Conservation (phyloP, 2,113 vertebrate species). For the Helogale parvula region DNA sequence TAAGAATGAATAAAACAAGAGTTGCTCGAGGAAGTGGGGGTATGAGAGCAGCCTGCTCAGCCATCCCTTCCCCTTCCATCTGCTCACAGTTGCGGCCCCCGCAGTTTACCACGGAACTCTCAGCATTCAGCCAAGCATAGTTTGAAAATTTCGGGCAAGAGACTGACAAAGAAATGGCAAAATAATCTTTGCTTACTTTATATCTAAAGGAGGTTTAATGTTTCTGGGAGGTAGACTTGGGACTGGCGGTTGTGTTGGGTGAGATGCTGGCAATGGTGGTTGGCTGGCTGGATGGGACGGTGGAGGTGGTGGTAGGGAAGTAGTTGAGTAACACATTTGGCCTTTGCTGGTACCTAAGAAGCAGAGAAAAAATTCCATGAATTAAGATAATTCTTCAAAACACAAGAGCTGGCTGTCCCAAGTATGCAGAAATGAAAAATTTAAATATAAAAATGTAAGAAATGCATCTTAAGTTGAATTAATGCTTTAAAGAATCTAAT, state of each 20-base stretch:
- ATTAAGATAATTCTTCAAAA: slow-evolving; percentile 2
- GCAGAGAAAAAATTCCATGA: slow-evolving; percentile 46
- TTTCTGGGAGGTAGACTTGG: slow-evolving; percentile 92
- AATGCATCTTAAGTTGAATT: background rate
- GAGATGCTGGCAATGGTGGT: slow-evolving; percentile 71
- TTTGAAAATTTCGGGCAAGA: background rate
- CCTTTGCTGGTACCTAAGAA: slow-evolving; percentile 71
- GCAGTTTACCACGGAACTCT: background rate
- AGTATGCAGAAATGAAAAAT: background rate
- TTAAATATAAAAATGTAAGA: slow-evolving; percentile 9
- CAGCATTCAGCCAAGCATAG: background rate
- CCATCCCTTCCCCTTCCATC: background rate
- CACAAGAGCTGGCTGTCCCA: background rate
- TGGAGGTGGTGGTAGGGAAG: slow-evolving; percentile 53
- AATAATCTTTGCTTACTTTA: slow-evolving; percentile 76
- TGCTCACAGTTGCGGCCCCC: background rate
- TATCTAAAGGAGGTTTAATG: slow-evolving; percentile 77
- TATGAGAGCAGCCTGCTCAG: background rate
- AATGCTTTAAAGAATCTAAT: background rate
- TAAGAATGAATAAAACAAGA: background rate
- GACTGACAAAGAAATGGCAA: background rate
- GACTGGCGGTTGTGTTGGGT: slow-evolving; percentile 61
- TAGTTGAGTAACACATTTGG: slow-evolving; percentile 39
- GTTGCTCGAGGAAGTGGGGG: background rate
- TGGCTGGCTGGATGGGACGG: slow-evolving; percentile 75